Percentiles rank a stretch among this genome's conserved stretches.
Conservation (phyloP, 2,888 invertebrate genomes). For the Perizoma flavofasciatum region DNA sequence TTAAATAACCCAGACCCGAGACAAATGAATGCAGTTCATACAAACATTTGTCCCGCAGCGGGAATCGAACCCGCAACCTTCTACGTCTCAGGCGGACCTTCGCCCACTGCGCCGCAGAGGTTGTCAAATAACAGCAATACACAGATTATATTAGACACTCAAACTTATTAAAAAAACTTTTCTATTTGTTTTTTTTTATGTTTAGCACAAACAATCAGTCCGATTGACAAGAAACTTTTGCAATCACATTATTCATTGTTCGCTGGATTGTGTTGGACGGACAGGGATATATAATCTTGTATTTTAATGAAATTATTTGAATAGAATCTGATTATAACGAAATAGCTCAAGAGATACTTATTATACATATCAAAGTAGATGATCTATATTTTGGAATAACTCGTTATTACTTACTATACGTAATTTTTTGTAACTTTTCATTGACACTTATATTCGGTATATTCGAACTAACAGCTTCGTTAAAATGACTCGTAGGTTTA, state of each 20-base stretch:
- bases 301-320: not conserved
- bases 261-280: conserved; percentile 11
- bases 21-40: too few species aligned
- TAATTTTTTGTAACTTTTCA: not conserved
- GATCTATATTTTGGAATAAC: too few species aligned
- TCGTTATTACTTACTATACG: not conserved
- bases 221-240: conserved; percentile 25
- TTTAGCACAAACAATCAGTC: conserved; percentile 21
- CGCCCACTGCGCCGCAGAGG: too few species aligned
- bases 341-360: not conserved
- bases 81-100: too few species aligned
- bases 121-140: not conserved
- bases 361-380: too few species aligned
- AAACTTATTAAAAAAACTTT: conserved; percentile 19
- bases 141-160: conserved; percentile 7
- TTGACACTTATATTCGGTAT: too few species aligned
- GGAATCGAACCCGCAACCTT: too few species aligned
- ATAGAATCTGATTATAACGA: conserved; percentile 2
- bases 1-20: too few species aligned
- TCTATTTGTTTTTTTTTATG: conserved; percentile 22
- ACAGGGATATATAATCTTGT: conserved; percentile 10
- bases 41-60: too few species aligned
- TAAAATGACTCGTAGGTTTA: conserved; percentile 48
- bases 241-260: conserved; percentile 26
- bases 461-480: conserved; percentile 32